phyloP scores from a whole-genome alignment of 2,888 invertebrate genomes.

The Apantesis nais region DNA sequence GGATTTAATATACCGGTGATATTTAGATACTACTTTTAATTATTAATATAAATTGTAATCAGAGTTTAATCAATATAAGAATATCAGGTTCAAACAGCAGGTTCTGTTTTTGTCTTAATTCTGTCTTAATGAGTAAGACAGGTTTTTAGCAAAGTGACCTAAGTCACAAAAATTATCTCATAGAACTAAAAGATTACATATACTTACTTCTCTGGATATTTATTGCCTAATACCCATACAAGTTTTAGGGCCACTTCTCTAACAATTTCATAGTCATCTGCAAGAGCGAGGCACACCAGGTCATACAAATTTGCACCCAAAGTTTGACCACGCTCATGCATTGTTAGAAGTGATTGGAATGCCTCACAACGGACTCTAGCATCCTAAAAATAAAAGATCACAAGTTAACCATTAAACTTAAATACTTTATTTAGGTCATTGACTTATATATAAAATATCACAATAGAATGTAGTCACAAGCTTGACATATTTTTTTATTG shows the following conservation, averaged over 20 bases:
- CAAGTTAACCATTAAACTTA: background rate
- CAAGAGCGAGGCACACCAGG: conserved; percentile 90
- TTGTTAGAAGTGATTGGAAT: conserved; percentile 92
- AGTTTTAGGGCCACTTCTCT: conserved; percentile 93
- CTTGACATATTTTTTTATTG: background rate
- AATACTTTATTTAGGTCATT: background rate
- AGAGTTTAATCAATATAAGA: too few species aligned
- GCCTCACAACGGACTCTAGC: conserved; percentile 96
- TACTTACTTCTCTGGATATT: conserved; percentile 93
- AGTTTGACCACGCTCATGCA: conserved; percentile 93
- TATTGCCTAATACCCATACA: conserved; percentile 93
- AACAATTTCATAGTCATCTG: conserved; percentile 97
- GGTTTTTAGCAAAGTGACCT: background rate
- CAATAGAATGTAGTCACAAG: background rate
- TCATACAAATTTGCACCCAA: conserved; percentile 89
- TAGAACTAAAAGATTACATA: background rate
- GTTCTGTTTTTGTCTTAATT: too few species aligned
- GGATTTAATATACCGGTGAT: too few species aligned
- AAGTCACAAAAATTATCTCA: too few species aligned
- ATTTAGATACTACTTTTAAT: too few species aligned
- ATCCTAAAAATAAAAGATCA: conserved; percentile 83
- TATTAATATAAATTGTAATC: too few species aligned
- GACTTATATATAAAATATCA: background rate
- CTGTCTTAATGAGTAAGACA: background rate
- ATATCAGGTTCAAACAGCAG: too few species aligned